phyloP scores from a whole-genome alignment of 1,140 invertebrate species.

The Brachionus paranguensis region DNA sequence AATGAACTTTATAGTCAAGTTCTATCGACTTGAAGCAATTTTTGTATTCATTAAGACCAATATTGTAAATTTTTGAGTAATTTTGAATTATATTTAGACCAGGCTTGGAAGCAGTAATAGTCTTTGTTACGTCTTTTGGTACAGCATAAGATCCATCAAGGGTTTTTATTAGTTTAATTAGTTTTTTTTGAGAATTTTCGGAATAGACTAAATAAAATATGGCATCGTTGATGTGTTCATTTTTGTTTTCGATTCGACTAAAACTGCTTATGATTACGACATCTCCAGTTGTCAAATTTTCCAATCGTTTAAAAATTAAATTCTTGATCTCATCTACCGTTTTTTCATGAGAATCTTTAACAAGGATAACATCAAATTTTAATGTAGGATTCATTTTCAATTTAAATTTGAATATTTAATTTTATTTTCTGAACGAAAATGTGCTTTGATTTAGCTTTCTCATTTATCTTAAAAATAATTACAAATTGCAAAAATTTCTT shows the following conservation, averaged over 20 bases:
- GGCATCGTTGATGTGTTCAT: background rate
- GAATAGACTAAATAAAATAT: background rate
- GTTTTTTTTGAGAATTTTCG: background rate
- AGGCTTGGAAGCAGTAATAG: background rate
- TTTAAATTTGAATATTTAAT: background rate
- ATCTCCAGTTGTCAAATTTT: background rate
- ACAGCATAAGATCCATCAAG: background rate
- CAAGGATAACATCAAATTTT: background rate
- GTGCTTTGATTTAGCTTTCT: background rate
- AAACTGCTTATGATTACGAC: background rate
- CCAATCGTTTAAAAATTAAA: background rate
- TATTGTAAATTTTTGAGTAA: background rate
- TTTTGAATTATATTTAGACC: background rate
- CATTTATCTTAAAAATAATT: background rate
- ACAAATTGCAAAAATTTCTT: background rate
- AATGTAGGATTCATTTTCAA: background rate
- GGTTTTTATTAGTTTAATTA: background rate
- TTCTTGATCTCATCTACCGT: background rate
- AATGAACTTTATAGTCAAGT: background rate
- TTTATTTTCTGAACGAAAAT: background rate
- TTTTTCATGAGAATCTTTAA: background rate
- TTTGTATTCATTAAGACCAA: conserved; percentile 1
- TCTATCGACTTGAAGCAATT: conserved; percentile 24
- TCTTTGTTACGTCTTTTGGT: background rate
- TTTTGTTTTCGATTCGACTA: background rate